phyloP scores from a whole-genome alignment of 2,113 vertebrate genomes.

The Cynocephalus volans region DNA sequence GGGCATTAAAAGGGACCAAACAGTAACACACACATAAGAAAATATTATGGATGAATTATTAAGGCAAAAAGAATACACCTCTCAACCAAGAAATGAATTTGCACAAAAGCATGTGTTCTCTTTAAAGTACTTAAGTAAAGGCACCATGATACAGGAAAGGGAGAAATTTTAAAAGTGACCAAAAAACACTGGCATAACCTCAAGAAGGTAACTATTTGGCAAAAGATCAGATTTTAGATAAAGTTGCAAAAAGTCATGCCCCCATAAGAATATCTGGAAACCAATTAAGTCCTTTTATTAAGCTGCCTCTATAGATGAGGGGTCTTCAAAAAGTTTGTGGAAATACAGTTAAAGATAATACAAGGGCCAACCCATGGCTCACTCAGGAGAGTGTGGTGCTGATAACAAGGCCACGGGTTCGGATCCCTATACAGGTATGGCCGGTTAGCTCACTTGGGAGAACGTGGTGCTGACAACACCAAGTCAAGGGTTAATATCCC shows the following conservation, averaged over 20 bases:
- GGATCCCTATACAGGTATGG: too few relatives aligned
- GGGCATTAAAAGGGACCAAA: not conserved
- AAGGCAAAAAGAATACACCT: not conserved
- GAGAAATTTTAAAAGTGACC: not conserved
- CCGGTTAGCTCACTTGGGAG: too few relatives aligned
- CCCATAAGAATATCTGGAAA: not conserved
- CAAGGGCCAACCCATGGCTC: too few relatives aligned
- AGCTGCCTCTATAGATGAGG: not conserved
- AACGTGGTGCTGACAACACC: too few relatives aligned
- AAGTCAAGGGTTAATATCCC: too few relatives aligned
- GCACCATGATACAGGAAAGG: not conserved
- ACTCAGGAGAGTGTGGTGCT: too few relatives aligned
- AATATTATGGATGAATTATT: conserved; percentile 12
- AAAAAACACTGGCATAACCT: not conserved
- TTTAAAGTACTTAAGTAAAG: conserved; percentile 2
- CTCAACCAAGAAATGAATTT: not conserved
- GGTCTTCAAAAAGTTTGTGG: too few relatives aligned
- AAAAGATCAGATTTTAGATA: conserved; percentile 51
- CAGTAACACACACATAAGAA: not conserved
- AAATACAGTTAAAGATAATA: too few relatives aligned
- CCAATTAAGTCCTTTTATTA: not conserved
- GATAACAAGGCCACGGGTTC: too few relatives aligned
- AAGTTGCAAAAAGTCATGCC: not conserved
- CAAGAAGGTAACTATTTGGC: not conserved
- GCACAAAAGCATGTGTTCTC: not conserved